Percentiles rank a stretch among this genome's conserved stretches.
Evolutionary conservation across 2,888 invertebrate genomes (phyloP).

Genomic region (Melinopterus prodromus): DNA sequence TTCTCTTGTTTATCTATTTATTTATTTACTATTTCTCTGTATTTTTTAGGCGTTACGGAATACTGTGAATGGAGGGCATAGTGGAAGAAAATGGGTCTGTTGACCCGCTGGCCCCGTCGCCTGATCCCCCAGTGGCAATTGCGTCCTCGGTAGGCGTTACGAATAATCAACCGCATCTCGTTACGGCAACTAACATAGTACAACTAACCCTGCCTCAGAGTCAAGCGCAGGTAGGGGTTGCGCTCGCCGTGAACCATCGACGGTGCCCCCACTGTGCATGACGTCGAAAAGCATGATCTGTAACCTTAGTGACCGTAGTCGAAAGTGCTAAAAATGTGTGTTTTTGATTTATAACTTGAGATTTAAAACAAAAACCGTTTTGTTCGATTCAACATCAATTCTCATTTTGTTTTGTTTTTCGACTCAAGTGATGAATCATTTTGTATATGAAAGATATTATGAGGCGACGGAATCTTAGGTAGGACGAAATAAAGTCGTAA

Average conservation of each 20-base stretch:
- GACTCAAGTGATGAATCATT: neutral
- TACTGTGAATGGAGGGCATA: conserved; percentile 86
- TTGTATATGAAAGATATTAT: neutral
- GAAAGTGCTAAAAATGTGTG: neutral
- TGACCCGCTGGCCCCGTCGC: conserved; percentile 67
- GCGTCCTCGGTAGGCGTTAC: conserved; percentile 66
- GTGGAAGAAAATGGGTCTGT: conserved; percentile 88
- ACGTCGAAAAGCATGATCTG: conserved; percentile 12
- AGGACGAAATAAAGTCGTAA: neutral
- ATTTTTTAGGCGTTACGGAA: conserved; percentile 55
- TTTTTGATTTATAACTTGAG: neutral
- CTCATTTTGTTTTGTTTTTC: neutral
- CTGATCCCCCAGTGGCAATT: conserved; percentile 64
- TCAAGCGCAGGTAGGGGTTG: conserved; percentile 70
- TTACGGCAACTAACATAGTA: conserved; percentile 79
- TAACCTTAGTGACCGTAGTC: neutral
- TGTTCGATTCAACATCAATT: too few species aligned
- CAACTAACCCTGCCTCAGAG: conserved; percentile 81
- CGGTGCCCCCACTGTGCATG: conserved; percentile 48
- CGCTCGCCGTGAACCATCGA: conserved; percentile 14
- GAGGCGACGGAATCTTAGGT: neutral
- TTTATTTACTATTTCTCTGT: conserved; percentile 25
- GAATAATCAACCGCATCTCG: conserved; percentile 64
- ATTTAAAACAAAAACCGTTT: too few species aligned
- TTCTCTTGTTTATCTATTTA: neutral